Evolutionary conservation across 1,140 invertebrate genomes (phyloP).

Genomic region (Bombyx mori): ASM3026992v2 NC_085121.1:7991501-7992000

Average conservation of each 20-base stretch:
- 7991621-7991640: constrained; percentile 11
- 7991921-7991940: no score
- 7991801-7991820: no score
- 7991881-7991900: no score
- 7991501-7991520: background rate
- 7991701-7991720: constrained; percentile 57
- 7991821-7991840: no score
- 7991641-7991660: constrained; percentile 25
- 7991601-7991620: constrained; percentile 3
- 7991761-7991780: constrained; percentile 34
- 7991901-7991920: no score
- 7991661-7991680: constrained; percentile 35
- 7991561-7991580: no score
- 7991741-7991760: constrained; percentile 43
- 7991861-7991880: no score
- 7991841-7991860: no score
- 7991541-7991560: background rate
- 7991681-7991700: constrained; percentile 19
- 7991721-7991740: constrained; percentile 49
- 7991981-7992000: no score
- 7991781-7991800: background rate
- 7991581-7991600: no score
- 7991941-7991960: no score
- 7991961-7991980: no score
- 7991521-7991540: constrained; percentile 4